These are phyloP conservation scores for Azemiops feae DNA, from an alignment of 2,113 vertebrate species.

Conservation along the genomic window DNA sequence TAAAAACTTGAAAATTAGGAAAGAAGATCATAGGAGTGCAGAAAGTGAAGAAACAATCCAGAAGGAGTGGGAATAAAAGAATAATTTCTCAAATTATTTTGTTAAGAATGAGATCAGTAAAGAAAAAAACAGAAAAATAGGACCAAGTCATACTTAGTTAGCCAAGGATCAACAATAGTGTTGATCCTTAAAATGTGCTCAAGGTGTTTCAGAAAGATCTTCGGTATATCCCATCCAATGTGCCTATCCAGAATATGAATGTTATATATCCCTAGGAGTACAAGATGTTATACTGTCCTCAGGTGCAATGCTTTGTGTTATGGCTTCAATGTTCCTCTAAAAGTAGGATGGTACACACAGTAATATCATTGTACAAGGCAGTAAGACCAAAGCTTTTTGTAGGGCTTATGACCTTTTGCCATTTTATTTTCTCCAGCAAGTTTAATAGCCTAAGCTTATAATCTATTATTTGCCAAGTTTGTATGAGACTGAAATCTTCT, in stretches of 20 bases:
- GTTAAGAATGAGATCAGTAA: neutral
- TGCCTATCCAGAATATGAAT: neutral
- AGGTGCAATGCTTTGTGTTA: neutral
- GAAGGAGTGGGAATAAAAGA: neutral
- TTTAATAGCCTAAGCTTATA: neutral
- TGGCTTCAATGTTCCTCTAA: neutral
- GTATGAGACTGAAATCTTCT: neutral
- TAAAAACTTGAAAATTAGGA: neutral
- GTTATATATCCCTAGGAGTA: neutral
- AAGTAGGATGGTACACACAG: neutral
- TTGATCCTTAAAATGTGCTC: neutral
- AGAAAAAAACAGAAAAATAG: neutral
- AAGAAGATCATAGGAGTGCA: too few species aligned
- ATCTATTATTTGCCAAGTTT: neutral
- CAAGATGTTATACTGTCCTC: neutral
- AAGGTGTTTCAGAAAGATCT: neutral
- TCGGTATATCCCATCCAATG: neutral
- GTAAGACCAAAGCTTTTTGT: neutral
- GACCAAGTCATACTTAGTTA: neutral
- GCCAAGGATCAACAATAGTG: neutral
- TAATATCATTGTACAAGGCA: neutral
- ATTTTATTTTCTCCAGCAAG: neutral
- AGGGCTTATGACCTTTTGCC: neutral
- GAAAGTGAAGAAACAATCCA: too few species aligned
- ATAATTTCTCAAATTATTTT: neutral